Conservation (phyloP, 2,888 invertebrate species). For the Pheosia gnoma region DNA sequence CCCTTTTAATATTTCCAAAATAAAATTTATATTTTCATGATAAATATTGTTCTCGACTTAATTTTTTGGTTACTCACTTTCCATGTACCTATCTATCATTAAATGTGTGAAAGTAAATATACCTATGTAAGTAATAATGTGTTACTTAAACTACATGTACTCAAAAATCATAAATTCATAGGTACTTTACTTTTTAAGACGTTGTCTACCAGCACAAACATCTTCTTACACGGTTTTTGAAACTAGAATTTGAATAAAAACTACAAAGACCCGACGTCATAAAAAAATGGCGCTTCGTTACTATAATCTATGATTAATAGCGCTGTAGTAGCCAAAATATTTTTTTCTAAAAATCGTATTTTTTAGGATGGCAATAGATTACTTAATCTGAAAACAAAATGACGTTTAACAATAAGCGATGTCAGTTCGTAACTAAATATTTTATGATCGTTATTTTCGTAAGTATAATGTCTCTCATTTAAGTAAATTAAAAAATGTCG, state of each 20-base stretch:
- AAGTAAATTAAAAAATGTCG: neutral
- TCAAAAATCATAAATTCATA: neutral
- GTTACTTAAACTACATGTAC: no score
- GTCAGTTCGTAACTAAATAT: neutral
- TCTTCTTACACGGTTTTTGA: neutral
- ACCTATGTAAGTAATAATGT: no score
- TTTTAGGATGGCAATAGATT: neutral
- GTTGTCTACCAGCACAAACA: neutral
- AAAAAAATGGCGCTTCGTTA: conserved; percentile 1
- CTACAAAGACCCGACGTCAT: neutral
- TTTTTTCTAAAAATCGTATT: neutral
- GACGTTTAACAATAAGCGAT: neutral
- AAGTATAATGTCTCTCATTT: neutral
- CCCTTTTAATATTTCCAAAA: no score
- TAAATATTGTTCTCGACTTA: no score
- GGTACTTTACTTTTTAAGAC: neutral
- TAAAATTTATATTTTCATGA: no score
- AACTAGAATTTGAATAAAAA: conserved; percentile 2
- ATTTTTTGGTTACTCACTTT: no score
- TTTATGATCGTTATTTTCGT: neutral
- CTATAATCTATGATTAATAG: conserved; percentile 4
- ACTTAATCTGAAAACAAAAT: neutral
- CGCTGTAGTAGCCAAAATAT: neutral
- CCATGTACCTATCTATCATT: no score
- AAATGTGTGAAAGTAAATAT: no score